Base-by-base conservation (phyloP, 1,140 invertebrate species). In the Bradynema listronoti region DNA sequence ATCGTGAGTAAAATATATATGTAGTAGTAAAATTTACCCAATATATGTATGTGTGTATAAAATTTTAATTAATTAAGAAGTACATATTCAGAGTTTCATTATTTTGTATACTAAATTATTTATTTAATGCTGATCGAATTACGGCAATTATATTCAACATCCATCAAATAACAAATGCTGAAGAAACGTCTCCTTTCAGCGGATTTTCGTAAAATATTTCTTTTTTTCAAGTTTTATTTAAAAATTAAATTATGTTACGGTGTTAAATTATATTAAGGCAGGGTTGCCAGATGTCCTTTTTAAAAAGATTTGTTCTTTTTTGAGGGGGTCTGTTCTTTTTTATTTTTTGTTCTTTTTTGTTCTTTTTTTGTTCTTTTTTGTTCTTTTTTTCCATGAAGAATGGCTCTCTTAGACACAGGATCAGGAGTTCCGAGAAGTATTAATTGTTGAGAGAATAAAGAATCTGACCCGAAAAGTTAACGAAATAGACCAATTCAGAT, bases 31-130 rank as follows among this genome's bases (percentile, higher is more conserved):
- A 11, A n/a, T 22, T 16, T 11, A 11, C 46, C 34, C 30, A 49
- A 11, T 49, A 11, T 39, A 11, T 19, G 19, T 19, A 39, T 39
- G 36, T 19, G 11, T 39, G 36, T 11, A 11, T 39, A 19, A 19
- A 39, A 19, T 19, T 19, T 11, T 3, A 43, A 43, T n/a, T n/a
- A 3, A 43, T 43, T 27, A 43, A 39, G 36, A 27, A 22, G 42
- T 43, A 22, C 27, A n/a, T 7, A 47, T 55, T 55, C 4, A 55
- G 52, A 55, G 52, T 55, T n/a, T 55, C 50, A 55, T 45, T 55
- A 36, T 43, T 55, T 14, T n/a, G 3, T 45, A 22, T 55, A 34
- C n/a, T 55, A 9, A 4, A 47, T 5, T 55, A 55, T 25, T 14
- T 55, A 4, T 45, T 55, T 4, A 55, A 55, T 55, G 27, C 52